These are phyloP conservation scores for Amphipyra tragopoginis DNA, from an alignment of 2,888 invertebrate species.

Conservation along the genomic window DNA sequence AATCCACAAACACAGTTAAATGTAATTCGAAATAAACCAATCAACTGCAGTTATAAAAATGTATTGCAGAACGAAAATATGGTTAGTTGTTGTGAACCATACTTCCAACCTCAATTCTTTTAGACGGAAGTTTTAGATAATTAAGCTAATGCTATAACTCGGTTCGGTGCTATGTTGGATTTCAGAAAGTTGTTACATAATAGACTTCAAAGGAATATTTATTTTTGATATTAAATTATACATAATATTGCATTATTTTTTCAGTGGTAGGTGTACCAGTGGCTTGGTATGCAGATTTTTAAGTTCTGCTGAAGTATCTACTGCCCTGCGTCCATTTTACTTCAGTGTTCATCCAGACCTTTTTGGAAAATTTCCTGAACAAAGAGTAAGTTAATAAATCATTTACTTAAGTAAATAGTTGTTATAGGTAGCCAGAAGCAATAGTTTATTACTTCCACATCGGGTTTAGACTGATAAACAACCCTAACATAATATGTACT, in stretches of 20 bases:
- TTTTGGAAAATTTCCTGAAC: slow-evolving; percentile 97
- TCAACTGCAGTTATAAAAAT: slow-evolving; percentile 63
- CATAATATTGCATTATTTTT: slow-evolving; percentile 7
- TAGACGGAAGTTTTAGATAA: too few species aligned
- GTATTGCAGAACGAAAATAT: slow-evolving; percentile 83
- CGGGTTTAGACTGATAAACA: too few species aligned
- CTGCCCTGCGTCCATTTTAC: slow-evolving; percentile 97
- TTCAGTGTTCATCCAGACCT: slow-evolving; percentile 98
- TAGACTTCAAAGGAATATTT: slow-evolving; percentile 4
- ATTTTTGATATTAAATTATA: too few species aligned
- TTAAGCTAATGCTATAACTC: not conserved
- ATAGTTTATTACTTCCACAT: too few species aligned
- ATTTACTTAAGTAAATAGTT: too few species aligned
- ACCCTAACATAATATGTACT: too few species aligned
- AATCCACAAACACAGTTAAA: slow-evolving; percentile 35
- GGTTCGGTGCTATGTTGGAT: not conserved
- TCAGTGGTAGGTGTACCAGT: slow-evolving; percentile 68
- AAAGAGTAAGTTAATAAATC: slow-evolving; percentile 91
- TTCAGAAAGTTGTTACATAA: slow-evolving; percentile 7
- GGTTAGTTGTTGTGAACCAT: slow-evolving; percentile 62
- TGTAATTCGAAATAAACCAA: slow-evolving; percentile 22
- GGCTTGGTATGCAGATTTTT: slow-evolving; percentile 81
- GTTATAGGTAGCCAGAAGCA: not conserved
- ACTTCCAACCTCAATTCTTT: not conserved
- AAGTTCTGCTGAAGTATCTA: slow-evolving; percentile 95